Base-by-base conservation (phyloP, 1,140 invertebrate species). In the Pseudomyrmex dendroicus region DNA sequence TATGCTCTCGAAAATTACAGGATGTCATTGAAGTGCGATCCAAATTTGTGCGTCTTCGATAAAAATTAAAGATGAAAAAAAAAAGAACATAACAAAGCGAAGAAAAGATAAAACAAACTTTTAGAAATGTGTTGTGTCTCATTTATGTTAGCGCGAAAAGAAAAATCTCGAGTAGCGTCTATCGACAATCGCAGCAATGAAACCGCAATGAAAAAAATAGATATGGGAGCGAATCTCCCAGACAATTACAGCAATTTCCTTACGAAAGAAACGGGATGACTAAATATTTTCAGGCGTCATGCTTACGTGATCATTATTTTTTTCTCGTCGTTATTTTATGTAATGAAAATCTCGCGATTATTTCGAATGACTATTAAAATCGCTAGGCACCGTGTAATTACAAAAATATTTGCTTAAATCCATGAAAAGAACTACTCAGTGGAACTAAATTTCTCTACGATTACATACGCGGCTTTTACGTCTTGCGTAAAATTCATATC, bases 301-400 rank as follows among this genome's bases (percentile, higher is more conserved):
- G 76, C 66, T 80, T 70, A 82, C 80, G 17, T 74, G 72, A 63
- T 82, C 61, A 63, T 52, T 48, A 56, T 82, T 82, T 82, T 63
- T 44, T 77, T 77, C 44, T 25, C 22, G n/a, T 13, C 35, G 67
- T 82, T 77, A 22, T 44, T 82, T 82, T 74, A 63, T 46, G 61
- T 63, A 73, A 74, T 82, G 25, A 52, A 76, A 77, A 52, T 62
- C 35, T 76, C 7, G 72, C 50, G 17, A 46, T 44, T 74, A 52
- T 77, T 82, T 76, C 57, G 63, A 52, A 15, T 61, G 78, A 82
- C 22, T 44, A 57, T 76, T 82, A 73, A 74, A 63, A 62, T 13
- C 72, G 50, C 9, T 48, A 77, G 62, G 13, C 46, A 73, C 59
- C 70, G 67, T 73, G 50, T 64, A 73, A 73, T 82, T 77, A 63